Percentiles rank a stretch among this genome's conserved stretches.
Evolutionary conservation across 2,888 invertebrate species (phyloP).

Genomic region (Stenoptilia bipunctidactyla): DNA sequence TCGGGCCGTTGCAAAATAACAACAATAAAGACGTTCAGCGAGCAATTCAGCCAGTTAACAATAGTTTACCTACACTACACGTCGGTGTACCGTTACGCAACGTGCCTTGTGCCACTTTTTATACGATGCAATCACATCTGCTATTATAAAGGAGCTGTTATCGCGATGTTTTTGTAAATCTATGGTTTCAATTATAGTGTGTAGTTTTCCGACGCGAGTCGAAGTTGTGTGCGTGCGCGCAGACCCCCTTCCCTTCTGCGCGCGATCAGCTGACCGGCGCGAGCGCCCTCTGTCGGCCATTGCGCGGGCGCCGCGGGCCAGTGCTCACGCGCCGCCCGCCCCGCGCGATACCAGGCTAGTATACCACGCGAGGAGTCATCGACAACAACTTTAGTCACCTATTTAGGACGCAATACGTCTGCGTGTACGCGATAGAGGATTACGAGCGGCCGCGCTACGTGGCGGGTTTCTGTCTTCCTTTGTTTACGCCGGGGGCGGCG

Average conservation of each 20-base stretch:
- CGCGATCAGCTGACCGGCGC: constrained; percentile 57
- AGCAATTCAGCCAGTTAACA: constrained; percentile 30
- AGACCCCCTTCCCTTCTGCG: constrained; percentile 4
- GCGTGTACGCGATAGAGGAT: not conserved
- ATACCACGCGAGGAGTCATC: not conserved
- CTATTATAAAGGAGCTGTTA: not conserved
- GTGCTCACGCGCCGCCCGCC: constrained; percentile 24
- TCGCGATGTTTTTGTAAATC: not conserved
- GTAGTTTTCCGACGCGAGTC: too few relatives aligned
- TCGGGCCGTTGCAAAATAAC: not conserved
- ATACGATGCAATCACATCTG: constrained; percentile 3
- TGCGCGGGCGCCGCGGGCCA: not conserved
- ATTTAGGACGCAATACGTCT: not conserved
- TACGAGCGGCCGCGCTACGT: constrained; percentile 9
- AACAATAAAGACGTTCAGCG: not conserved
- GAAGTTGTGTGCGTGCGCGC: constrained; percentile 19
- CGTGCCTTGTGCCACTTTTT: constrained; percentile 40
- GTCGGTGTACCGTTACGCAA: constrained; percentile 46
- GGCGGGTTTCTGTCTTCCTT: constrained; percentile 58
- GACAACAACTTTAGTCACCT: not conserved
- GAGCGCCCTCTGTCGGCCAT: constrained; percentile 24
- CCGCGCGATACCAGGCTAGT: constrained; percentile 10
- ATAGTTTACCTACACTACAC: constrained; percentile 26
- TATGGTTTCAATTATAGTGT: constrained; percentile 25
- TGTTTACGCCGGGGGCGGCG: constrained; percentile 61